A percentile compares a stretch with the other conserved stretches of the same genome.
Conservation (phyloP, 2,888 invertebrate genomes). For the Drosophila siamana region DNA sequence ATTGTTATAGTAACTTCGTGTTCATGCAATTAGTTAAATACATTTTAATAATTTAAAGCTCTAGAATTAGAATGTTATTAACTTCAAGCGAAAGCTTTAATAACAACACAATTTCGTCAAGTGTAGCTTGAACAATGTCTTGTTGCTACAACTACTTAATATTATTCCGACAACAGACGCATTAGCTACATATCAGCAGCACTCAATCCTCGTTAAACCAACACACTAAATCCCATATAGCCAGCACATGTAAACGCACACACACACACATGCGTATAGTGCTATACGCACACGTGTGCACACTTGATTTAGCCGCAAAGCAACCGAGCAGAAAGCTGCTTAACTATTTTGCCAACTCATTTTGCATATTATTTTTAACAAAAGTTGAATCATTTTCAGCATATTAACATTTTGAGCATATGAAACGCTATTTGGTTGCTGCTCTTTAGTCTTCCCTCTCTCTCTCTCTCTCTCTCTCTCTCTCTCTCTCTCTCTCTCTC, state of each 20-base stretch:
- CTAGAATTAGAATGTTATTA: no score
- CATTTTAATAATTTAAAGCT: no score
- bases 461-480: not conserved
- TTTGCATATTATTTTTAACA: conserved; percentile 67
- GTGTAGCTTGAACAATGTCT: conserved; percentile 15
- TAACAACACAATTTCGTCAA: not conserved
- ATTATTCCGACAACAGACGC: conserved; percentile 28
- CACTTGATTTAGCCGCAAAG: conserved; percentile 57
- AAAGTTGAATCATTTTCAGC: conserved; percentile 67
- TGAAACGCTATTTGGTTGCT: conserved; percentile 46
- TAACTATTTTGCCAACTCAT: conserved; percentile 73
- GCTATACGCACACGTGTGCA: conserved; percentile 5
- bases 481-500: not conserved
- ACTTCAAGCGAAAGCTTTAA: no score
- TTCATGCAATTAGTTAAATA: no score
- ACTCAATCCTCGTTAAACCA: conserved; percentile 32
- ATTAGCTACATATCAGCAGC: conserved; percentile 42
- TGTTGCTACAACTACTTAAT: conserved; percentile 25
- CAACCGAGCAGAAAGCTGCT: conserved; percentile 67
- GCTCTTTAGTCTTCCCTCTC: no score
- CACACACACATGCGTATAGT: conserved; percentile 5
- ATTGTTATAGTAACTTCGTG: no score
- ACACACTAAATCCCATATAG: conserved; percentile 38
- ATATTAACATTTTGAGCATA: conserved; percentile 55
- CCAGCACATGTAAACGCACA: conserved; percentile 10